A percentile compares a stretch with the other conserved stretches of the same genome.
phyloP scores from a whole-genome alignment of 2,888 invertebrate species.

The Ochropleura leucogaster region DNA sequence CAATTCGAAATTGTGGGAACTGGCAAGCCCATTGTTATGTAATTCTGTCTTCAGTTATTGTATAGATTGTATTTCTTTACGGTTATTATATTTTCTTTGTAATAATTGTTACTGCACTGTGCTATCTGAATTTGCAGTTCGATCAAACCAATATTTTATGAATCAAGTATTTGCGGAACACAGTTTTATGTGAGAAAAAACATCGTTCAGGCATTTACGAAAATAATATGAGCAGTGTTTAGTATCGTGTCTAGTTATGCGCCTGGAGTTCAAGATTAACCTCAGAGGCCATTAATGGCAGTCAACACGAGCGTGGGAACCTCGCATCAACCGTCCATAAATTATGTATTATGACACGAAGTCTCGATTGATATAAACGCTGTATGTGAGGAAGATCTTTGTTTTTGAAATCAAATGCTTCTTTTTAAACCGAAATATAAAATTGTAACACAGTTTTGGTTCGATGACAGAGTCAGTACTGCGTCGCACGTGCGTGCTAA shows the following conservation, averaged over 20 bases:
- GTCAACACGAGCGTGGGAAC: constrained; percentile 62
- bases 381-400: constrained; percentile 6
- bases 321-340: constrained; percentile 50
- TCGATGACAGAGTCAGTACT: constrained; percentile 51
- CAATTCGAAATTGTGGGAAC: constrained; percentile 57
- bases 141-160: constrained; percentile 24
- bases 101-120: constrained; percentile 18
- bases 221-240: constrained; percentile 21
- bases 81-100: constrained; percentile 40
- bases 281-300: constrained; percentile 41
- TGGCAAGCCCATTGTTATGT: constrained; percentile 51
- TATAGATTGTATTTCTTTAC: constrained; percentile 50
- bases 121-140: constrained; percentile 3
- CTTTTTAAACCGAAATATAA: constrained; percentile 22
- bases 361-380: constrained; percentile 28
- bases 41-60: constrained; percentile 45
- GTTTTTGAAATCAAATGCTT: constrained; percentile 25
- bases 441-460: constrained; percentile 37
- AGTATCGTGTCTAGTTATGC: constrained; percentile 28
- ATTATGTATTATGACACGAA: constrained; percentile 53
- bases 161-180: constrained; percentile 6
- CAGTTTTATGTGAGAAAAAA: background rate
- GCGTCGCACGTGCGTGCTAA: constrained; percentile 80
- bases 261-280: constrained; percentile 41
- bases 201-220: background rate